Evolutionary conservation across 2,113 vertebrate species (phyloP), one percentile per base, ranked within the genome.

Genomic region (Ciconia boyciana): DNA sequence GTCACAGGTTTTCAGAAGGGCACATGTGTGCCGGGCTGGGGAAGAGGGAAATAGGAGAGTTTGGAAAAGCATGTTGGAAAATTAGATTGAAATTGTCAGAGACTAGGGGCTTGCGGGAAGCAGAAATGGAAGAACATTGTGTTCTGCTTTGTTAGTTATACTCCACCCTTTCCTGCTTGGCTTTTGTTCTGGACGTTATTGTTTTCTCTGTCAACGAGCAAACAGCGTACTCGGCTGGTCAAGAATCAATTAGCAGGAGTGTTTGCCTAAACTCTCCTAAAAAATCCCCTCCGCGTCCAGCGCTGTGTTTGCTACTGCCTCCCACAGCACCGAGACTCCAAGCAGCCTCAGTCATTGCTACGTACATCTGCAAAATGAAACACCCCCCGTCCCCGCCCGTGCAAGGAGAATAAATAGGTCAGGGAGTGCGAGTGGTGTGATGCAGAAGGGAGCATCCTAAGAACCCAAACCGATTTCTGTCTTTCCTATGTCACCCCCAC

Each of bases 121-220:
- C 83, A 95, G 70, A 87, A 96, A 94, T 97, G 90, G 97, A 94
- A 96, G 93, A 95, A 90, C 94, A 84, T 85, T 79, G 25, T 96
- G 87, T 96, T 95, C 91, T 91, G 48, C 82, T 79, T 96, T 92
- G 87, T 95, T 97, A 90, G 65, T 75, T 96, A 48, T 61, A 79
- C 96, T 79, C 94, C 96, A 95, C 96, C 96, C 95, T 94, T 92
- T 89, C 86, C 92, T 88, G 46, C 72, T 95, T 92, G 97, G 96
- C 96, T 95, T 85, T 96, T 74, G 2, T 52, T 72, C 44, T 44
- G 75, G 41, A 78, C 57, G 26, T 82, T 66, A 92, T 94, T 96
- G 71, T 95, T 97, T 98, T 91, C 93, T 93, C 20, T 61, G 41
- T 81, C 84, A 64, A 13, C 0, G 39, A 77, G 61, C 48, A 72